Conservation (phyloP, 1,140 invertebrate genomes). For the Drosophila nikananu region DNA sequence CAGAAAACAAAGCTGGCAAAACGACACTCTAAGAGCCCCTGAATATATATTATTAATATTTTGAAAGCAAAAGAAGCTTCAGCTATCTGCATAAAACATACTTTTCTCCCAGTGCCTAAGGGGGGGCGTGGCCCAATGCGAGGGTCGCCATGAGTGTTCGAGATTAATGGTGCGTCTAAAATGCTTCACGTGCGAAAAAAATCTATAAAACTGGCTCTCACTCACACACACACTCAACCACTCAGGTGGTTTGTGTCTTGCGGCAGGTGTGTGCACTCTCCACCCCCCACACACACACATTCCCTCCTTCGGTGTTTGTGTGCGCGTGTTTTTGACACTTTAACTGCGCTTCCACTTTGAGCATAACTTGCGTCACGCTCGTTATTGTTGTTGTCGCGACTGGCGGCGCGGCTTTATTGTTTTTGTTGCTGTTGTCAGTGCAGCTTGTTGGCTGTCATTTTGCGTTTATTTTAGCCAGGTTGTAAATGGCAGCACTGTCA, state of each 20-base stretch:
- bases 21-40: background rate
- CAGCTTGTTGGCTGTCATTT: conserved; percentile 73
- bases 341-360: conserved; percentile 67
- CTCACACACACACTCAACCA: conserved; percentile 9
- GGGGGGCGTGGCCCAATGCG: conserved; percentile 15
- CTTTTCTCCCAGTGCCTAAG: background rate
- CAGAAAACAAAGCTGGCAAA: background rate
- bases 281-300: background rate
- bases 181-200: conserved; percentile 65
- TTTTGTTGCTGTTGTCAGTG: conserved; percentile 35
- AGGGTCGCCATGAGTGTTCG: conserved; percentile 48
- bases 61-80: background rate
- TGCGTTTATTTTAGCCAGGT: conserved; percentile 69
- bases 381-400: conserved; percentile 52
- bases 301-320: conserved; percentile 27
- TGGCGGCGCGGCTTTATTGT: conserved; percentile 22
- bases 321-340: conserved; percentile 77
- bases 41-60: background rate
- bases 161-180: conserved; percentile 71
- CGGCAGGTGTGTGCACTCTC: conserved; percentile 10
- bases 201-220: conserved; percentile 61
- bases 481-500: conserved; percentile 70
- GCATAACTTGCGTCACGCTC: conserved; percentile 60
- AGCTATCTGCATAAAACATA: background rate
- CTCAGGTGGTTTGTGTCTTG: conserved; percentile 28